Percentiles rank a stretch among this genome's conserved stretches.
Evolutionary conservation across 2,797 vertebrate species (phyloP).

Genomic region (Hephaestus fuliginosus): DNA sequence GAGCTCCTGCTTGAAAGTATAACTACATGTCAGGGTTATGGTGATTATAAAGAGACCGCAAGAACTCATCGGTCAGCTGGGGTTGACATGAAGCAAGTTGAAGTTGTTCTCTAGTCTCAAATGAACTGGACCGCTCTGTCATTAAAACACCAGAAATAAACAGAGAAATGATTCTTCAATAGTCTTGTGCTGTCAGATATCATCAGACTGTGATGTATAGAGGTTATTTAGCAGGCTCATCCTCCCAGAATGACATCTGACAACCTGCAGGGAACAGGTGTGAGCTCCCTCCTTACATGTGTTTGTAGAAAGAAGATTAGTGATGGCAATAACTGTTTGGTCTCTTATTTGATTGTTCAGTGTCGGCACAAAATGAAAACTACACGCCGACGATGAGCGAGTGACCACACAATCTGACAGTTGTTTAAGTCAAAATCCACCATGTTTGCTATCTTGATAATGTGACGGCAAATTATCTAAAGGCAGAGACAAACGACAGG

Average conservation of each 20-base stretch:
- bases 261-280: conserved; percentile 39
- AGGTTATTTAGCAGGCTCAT: conserved; percentile 9
- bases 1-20: not conserved
- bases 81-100: not conserved
- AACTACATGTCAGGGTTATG: not conserved
- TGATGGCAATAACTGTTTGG: not conserved
- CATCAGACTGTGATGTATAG: conserved; percentile 1
- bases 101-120: not conserved
- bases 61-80: not conserved
- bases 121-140: not conserved
- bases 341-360: no score
- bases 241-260: conserved; percentile 28
- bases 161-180: not conserved
- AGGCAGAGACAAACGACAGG: not conserved
- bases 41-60: not conserved
- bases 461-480: conserved; percentile 10
- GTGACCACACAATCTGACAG: no score
- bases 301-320: conserved; percentile 24
- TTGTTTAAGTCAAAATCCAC: no score
- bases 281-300: conserved; percentile 35
- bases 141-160: not conserved
- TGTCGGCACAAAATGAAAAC: no score
- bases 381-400: no score
- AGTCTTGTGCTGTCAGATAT: not conserved
- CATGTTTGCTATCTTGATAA: not conserved